A percentile compares a stretch with the other conserved stretches of the same genome.
phyloP scores from a whole-genome alignment of 1,140 invertebrate species.

The Eulimnadia texana region DNA sequence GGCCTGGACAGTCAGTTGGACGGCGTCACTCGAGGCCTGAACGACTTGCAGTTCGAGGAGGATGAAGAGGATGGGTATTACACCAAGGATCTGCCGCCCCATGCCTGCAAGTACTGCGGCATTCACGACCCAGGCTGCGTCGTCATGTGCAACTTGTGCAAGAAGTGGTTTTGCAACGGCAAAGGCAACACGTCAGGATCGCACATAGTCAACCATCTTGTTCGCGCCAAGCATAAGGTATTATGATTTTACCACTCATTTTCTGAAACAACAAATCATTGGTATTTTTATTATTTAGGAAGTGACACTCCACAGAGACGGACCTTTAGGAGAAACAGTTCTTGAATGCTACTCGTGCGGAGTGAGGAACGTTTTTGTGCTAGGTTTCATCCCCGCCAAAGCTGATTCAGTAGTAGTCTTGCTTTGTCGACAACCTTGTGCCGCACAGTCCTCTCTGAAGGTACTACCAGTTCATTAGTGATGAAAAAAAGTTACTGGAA shows the following conservation, averaged over 20 bases:
- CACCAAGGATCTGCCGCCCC: conserved; percentile 75
- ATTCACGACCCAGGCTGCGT: conserved; percentile 96
- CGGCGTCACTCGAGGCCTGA: conserved; percentile 52
- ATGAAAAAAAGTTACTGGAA: too few species aligned
- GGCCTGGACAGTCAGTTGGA: conserved; percentile 42
- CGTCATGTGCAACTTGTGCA: conserved; percentile 94
- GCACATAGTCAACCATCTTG: conserved; percentile 97
- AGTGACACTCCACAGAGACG: conserved; percentile 93
- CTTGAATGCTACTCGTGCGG: conserved; percentile 98
- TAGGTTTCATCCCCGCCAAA: conserved; percentile 98
- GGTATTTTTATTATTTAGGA: conserved; percentile 40
- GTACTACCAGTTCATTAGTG: conserved; percentile 84
- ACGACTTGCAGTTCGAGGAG: conserved; percentile 71
- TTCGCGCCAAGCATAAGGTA: conserved; percentile 87
- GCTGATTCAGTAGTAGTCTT: conserved; percentile 98
- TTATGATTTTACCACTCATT: too few species aligned
- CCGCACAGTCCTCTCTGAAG: conserved; percentile 86
- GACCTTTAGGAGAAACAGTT: conserved; percentile 91
- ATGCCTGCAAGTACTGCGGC: conserved; percentile 97
- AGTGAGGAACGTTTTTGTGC: conserved; percentile 89
- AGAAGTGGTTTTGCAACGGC: conserved; percentile 99
- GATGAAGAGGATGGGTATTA: conserved; percentile 84
- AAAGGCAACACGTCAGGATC: conserved; percentile 94
- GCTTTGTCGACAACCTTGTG: conserved; percentile 93
- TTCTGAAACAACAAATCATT: neutral